These are phyloP conservation scores for Etheostoma cragini DNA, from an alignment of 2,113 vertebrate genomes.

Conservation along the genomic window DNA sequence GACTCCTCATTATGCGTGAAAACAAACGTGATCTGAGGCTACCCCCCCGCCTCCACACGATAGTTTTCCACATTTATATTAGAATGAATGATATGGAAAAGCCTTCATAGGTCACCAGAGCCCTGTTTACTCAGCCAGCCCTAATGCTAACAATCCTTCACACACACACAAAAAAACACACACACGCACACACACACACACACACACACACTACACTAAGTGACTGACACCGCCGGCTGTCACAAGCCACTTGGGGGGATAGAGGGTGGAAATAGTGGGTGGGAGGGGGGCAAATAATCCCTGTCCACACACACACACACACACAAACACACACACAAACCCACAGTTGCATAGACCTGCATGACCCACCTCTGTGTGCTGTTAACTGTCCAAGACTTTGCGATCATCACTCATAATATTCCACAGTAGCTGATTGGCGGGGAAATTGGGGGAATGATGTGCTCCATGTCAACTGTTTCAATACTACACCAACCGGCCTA, in stretches of 20 bases:
- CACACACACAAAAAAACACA: constrained; percentile 42
- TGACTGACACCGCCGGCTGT: constrained; percentile 74
- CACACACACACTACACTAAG: constrained; percentile 43
- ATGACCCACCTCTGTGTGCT: not conserved
- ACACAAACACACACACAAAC: constrained; percentile 13
- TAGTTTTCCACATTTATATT: constrained; percentile 68
- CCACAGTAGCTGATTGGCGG: not conserved
- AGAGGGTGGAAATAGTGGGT: constrained; percentile 17
- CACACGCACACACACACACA: constrained; percentile 29
- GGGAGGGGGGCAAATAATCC: constrained; percentile 57
- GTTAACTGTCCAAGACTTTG: not conserved
- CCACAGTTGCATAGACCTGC: not conserved
- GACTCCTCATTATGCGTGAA: constrained; percentile 32
- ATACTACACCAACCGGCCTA: constrained; percentile 16
- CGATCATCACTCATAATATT: not conserved
- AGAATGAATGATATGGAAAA: constrained; percentile 62
- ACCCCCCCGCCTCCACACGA: constrained; percentile 28
- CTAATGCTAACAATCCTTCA: constrained; percentile 65
- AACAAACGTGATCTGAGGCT: constrained; percentile 51
- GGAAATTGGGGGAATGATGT: not conserved
- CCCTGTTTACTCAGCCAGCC: constrained; percentile 67
- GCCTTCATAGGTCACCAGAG: constrained; percentile 63
- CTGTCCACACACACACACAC: constrained; percentile 13
- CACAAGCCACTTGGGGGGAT: constrained; percentile 46
- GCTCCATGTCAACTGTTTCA: not conserved